Evolutionary conservation across 2,888 invertebrate genomes (phyloP), one percentile per base, ranked within the genome.

Genomic region (Cryptocheilus praepositus): DNA sequence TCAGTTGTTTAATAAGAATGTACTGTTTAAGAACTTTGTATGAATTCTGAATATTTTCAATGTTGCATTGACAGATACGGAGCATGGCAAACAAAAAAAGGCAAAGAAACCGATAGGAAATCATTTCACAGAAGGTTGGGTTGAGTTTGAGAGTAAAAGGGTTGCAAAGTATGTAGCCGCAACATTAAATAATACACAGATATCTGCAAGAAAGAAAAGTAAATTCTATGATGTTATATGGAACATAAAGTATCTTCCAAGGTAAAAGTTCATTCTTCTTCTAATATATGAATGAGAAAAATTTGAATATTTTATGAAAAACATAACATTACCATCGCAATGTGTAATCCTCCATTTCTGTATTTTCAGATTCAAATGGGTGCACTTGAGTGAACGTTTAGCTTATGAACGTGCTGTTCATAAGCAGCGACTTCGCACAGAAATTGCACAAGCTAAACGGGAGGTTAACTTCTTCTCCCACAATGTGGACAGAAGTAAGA

Each of bases 191-290:
- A 97, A 96, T 83, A 94, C 92, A 61, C 94, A 94, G 89, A 95
- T 98, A 58, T 95, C 96, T 4, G 93, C 94, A 0, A 93, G 95
- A 71, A 96, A 96, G 83, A 94, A 93, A 79, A 96, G 96, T 18
- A 93, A 94, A 79, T 96, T 96, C 86, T 96, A 94, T 86, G 98
- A 98, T 80, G 93, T 93, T 87, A 91, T 98, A 49, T 99, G 99
- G 99, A 97, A 95, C 85, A 95, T 99, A 74, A 99, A 98, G 88
- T 99, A 98, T 89, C 91, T 99, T 74, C 94, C 96, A 2, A 93
- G 91, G 92, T 92, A 88, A 80, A n/a, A 78, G 25, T 49, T 58
- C 55, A 58, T 15, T 45, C 8, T 68, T 25, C 5, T 25, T 25
- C 25, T 25, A 25, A 25, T 25, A 25, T 5, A 3, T 25, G 25